Percentiles rank a stretch among this genome's conserved stretches.
phyloP scores from a whole-genome alignment of 2,113 vertebrate genomes.

The Clinocottus analis region DNA sequence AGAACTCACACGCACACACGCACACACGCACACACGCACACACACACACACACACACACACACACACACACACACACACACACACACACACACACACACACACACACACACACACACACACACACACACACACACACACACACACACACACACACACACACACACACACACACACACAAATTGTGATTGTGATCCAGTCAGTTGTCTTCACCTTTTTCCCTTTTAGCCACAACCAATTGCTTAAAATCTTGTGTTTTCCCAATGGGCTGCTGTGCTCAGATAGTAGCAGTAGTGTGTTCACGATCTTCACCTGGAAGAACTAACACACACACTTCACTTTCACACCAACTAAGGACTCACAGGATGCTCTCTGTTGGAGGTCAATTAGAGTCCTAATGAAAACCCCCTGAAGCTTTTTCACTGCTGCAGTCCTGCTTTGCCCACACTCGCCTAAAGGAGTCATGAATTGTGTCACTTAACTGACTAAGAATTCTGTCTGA shows the following conservation, averaged over 20 bases:
- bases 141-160: constrained; percentile 29
- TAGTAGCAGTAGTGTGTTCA: constrained; percentile 19
- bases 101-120: constrained; percentile 55
- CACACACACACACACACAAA: constrained; percentile 45
- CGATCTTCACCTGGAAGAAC: constrained; percentile 71
- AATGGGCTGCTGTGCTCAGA: constrained; percentile 34
- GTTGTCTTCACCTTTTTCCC: constrained; percentile 64
- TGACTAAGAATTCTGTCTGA: constrained; percentile 36
- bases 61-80: constrained; percentile 46
- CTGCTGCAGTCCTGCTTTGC: constrained; percentile 60
- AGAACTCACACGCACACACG: constrained; percentile 55
- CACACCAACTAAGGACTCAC: constrained; percentile 28
- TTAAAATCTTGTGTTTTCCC: constrained; percentile 27
- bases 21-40: constrained; percentile 45
- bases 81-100: constrained; percentile 27
- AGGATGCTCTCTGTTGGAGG: constrained; percentile 17
- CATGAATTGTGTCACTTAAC: constrained; percentile 35
- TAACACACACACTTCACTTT: constrained; percentile 42
- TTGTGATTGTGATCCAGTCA: constrained; percentile 75
- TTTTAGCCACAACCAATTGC: constrained; percentile 37
- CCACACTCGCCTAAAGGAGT: constrained; percentile 39
- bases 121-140: constrained; percentile 46
- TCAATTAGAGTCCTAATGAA: constrained; percentile 32
- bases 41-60: constrained; percentile 30
- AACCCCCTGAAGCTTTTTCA: constrained; percentile 2